Evolutionary conservation across 2,888 invertebrate genomes (phyloP), one percentile per base, ranked within the genome.

Genomic region (Hypomecis punctinalis): DNA sequence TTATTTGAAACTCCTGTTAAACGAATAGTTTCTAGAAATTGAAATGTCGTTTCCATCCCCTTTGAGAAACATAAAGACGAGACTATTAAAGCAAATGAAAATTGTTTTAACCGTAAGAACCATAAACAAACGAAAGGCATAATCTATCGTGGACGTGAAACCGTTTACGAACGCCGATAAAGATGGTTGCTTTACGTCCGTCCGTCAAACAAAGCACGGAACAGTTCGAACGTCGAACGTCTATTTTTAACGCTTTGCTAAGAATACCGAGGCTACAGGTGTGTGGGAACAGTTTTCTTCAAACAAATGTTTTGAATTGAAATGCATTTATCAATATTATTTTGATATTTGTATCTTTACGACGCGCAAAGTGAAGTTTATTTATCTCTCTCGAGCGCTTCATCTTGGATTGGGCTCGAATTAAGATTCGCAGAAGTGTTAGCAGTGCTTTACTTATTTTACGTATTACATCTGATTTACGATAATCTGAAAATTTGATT

Each of bases 231-330:
- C 52, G 66, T 61, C 62, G 61, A 52, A 58, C 66, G 65, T 59
- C 70, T 70, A 72, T 72, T 72, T 72, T 66, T 68, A 70, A 55
- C 52, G 66, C 57, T 49, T 53, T 42, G 58, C 57, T 45, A 46
- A 65, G 63, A 67, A 46, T 37, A 56, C 52, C 11, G 46, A 51
- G 37, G 39, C 66, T 57, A 70, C 72, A 72, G 72, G 70, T 72
- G 70, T 71, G 60, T 60, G 59, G 54, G 60, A 62, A 68, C 57
- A 63, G 6, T 36, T 45, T 56, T 47, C 47, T 56, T 56, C 46
- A 46, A 45, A 46, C 45, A 42, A 46, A 46, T 45, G 37, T 46
- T 55, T 61, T 48, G 48, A 49, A 55, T 61, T 48, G 48, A 49
- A 43, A 61, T 55, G 55, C 51, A 51, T 23, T 40, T 43, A 51